Percentiles rank a stretch among this genome's conserved stretches.
Evolutionary conservation across 2,113 vertebrate species (phyloP).

Genomic region (Pogona vitticeps): DNA sequence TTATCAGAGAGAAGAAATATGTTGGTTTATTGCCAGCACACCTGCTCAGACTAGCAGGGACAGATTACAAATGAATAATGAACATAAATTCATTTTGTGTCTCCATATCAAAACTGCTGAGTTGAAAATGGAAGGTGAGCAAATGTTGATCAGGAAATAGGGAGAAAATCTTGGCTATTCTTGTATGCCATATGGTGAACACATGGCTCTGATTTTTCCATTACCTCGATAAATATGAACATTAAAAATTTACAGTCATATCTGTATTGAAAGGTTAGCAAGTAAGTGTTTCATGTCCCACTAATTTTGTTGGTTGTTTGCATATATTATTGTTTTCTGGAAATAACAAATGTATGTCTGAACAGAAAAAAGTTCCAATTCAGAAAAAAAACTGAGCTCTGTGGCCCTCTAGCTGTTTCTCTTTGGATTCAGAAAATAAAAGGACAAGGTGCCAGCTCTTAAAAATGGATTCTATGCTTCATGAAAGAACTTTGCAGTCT

Average conservation of each 20-base stretch:
- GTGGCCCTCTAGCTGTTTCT: neutral
- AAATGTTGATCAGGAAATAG: neutral
- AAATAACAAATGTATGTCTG: neutral
- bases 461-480: neutral
- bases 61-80: slow-evolving; percentile 11
- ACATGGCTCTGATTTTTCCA: slow-evolving; percentile 12
- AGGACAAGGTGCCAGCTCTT: neutral
- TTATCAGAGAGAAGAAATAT: slow-evolving; percentile 1
- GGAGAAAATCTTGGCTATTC: neutral
- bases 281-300: slow-evolving; percentile 5
- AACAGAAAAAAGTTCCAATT: neutral
- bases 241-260: slow-evolving; percentile 20
- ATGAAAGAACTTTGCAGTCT: rapidly evolving
- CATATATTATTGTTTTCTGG: neutral
- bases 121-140: neutral
- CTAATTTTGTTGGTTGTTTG: slow-evolving; percentile 15
- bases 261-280: neutral
- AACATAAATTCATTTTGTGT: neutral
- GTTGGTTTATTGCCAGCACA: slow-evolving; percentile 24
- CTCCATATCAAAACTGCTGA: slow-evolving; percentile 15
- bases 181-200: neutral
- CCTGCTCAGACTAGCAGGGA: neutral
- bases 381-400: neutral
- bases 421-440: neutral
- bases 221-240: neutral